Base-by-base conservation (phyloP, 1,140 invertebrate species). In the Penaeus chinensis region DNA sequence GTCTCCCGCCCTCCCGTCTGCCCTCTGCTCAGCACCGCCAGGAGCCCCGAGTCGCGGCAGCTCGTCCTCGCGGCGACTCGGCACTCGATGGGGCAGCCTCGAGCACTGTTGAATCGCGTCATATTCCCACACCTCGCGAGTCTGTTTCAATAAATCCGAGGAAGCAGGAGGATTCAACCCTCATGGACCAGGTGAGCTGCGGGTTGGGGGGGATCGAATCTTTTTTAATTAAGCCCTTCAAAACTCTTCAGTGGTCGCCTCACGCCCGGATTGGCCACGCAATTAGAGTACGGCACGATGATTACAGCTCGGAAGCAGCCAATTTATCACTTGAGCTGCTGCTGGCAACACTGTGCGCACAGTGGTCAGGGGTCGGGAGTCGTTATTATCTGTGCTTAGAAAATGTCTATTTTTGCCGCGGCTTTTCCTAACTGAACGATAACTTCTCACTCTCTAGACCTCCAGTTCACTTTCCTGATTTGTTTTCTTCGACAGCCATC, bases 301-400 rank as follows among this genome's bases (percentile, higher is more conserved):
- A 82, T 82, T 82, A 82, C 81, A 71, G 81, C 81, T 82, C 80
- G 62, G 54, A 82, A 66, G 62, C 80, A 66, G 81, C 62, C 81
- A 82, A 82, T 82, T 82, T 82, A 82, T 82, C 65, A 82, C 65
- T 22, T n/a, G 37, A 54, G 63, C 63, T 54, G 22, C 47, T 54
- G 81, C 65, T 27, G 81, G 80, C 80, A 82, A 82, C 63, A 54
- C 81, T 69, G 27, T 69, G 63, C 81, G 81, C 81, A 82, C 81
- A 11, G 81, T 82, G 81, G 63, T 69, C 81, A 82, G 62, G 65
- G 20, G 20, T 61, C 60, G 42, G 63, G 60, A 60, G 20, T 65
- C 24, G 80, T 65, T 66, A 63, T 69, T 65, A 47, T 69, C 18
- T 80, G 47, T 20, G n/a, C 42, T 60, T 60, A 54, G 78, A 62